Evolutionary conservation across 2,113 vertebrate genomes (phyloP).

Genomic region (Cheirogaleus medius): DNA sequence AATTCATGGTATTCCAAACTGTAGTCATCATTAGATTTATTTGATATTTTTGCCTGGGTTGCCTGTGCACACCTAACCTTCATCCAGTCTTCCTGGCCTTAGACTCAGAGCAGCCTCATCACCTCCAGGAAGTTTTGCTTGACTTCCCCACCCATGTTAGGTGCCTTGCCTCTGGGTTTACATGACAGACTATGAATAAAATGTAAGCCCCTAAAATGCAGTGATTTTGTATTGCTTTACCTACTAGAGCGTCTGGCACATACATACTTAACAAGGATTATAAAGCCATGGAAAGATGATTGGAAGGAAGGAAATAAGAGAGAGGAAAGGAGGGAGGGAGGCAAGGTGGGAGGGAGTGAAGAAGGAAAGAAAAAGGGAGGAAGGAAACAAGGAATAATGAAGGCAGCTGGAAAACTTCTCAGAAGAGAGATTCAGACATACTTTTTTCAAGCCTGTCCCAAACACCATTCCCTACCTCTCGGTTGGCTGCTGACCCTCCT

Average conservation of each 20-base stretch:
- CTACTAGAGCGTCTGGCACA: not conserved
- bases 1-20: not conserved
- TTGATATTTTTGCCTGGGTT: not conserved
- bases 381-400: not conserved
- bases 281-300: not conserved
- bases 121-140: not conserved
- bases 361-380: not conserved
- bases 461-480: not conserved
- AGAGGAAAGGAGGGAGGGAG: not conserved
- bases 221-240: not conserved
- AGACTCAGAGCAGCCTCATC: not conserved
- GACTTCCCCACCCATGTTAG: not conserved
- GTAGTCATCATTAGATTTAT: not conserved
- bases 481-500: not conserved
- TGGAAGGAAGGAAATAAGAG: not conserved
- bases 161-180: not conserved
- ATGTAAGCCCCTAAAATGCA: not conserved
- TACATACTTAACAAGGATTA: not conserved
- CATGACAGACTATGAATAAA: not conserved
- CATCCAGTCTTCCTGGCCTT: not conserved
- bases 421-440: not conserved
- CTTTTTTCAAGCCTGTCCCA: not conserved
- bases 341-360: not conserved
- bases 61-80: not conserved
- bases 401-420: not conserved